phyloP scores from a whole-genome alignment of 37 sponge, comb jelly and placozoan genomes.

The Ianthella basta region DNA sequence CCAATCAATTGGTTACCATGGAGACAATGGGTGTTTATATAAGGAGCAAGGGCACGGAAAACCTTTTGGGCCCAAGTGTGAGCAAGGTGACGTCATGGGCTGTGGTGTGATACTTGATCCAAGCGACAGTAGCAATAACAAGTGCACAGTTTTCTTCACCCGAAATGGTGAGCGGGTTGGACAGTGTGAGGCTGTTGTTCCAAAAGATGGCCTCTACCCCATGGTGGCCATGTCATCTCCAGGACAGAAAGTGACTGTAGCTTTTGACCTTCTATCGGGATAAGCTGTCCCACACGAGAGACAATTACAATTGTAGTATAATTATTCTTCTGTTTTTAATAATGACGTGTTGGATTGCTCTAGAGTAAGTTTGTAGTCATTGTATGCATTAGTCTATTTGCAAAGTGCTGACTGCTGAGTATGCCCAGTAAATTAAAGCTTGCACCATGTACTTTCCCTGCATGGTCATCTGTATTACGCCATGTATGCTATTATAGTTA shows the following conservation, averaged over 20 bases:
- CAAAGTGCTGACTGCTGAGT: no score
- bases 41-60: slow-evolving; percentile 57
- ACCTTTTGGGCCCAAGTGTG: slow-evolving; percentile 70
- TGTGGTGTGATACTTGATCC: slow-evolving; percentile 63
- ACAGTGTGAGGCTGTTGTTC: slow-evolving; percentile 50
- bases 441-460: no score
- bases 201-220: slow-evolving; percentile 80
- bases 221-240: slow-evolving; percentile 73
- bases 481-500: no score
- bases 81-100: slow-evolving; percentile 68
- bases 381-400: no score
- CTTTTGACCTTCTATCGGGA: slow-evolving; percentile 61
- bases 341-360: no score
- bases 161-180: slow-evolving; percentile 76
- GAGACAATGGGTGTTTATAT: slow-evolving; percentile 72
- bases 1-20: slow-evolving; percentile 74
- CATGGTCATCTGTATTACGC: no score
- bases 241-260: slow-evolving; percentile 60
- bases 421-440: no score
- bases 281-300: not conserved
- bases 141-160: slow-evolving; percentile 65
- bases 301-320: not conserved
- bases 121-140: not conserved
- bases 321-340: no score
- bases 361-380: no score